phyloP scores from a whole-genome alignment of 2,113 vertebrate genomes.

The Bostrychus sinensis region DNA sequence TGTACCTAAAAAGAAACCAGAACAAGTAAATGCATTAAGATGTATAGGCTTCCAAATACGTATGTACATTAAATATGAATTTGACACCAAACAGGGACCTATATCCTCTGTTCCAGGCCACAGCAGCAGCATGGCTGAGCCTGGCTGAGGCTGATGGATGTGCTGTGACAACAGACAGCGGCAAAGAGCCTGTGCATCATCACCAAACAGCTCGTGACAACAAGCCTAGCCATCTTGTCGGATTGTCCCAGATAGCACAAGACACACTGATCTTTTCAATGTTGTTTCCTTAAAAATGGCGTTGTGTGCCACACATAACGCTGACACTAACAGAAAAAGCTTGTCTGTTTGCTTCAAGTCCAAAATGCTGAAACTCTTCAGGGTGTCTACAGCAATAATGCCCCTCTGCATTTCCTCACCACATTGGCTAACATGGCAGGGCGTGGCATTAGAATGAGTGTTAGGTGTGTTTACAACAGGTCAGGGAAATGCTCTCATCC shows the following conservation, averaged over 20 bases:
- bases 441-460: slow-evolving; percentile 64
- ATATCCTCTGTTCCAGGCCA: neutral
- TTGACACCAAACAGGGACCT: slow-evolving; percentile 3
- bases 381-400: slow-evolving; percentile 30
- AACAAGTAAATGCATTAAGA: no score
- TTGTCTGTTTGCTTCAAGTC: slow-evolving; percentile 72
- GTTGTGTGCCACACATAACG: slow-evolving; percentile 61
- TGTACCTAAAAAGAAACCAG: no score
- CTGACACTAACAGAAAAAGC: slow-evolving; percentile 76
- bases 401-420: slow-evolving; percentile 28
- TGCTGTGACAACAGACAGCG: slow-evolving; percentile 61
- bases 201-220: slow-evolving; percentile 78
- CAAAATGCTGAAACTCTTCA: slow-evolving; percentile 54
- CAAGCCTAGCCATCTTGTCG: slow-evolving; percentile 56
- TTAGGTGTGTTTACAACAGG: slow-evolving; percentile 68
- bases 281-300: slow-evolving; percentile 59
- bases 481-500: slow-evolving; percentile 45
- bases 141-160: slow-evolving; percentile 59
- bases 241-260: slow-evolving; percentile 62
- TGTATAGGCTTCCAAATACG: neutral
- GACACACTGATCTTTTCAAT: slow-evolving; percentile 81
- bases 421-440: slow-evolving; percentile 40
- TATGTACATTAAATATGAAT: neutral
- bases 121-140: slow-evolving; percentile 29
- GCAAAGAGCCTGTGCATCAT: slow-evolving; percentile 63